Base-by-base conservation (phyloP, 2,797 vertebrate genomes). In the Phaenicophaeus curvirostris region DNA sequence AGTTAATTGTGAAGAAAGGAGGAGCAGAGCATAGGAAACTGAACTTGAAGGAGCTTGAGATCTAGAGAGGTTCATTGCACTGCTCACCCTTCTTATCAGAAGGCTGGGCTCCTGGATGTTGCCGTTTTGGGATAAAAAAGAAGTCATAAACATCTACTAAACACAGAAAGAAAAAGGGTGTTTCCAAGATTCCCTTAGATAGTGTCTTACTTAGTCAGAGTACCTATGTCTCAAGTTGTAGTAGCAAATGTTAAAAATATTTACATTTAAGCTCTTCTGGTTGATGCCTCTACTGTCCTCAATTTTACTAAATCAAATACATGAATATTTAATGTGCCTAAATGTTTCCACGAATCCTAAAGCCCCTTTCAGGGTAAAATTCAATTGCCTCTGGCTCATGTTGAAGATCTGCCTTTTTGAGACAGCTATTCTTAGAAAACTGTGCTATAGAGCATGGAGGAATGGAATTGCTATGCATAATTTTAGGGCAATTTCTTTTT, bases 401-500 rank as follows among this genome's bases (percentile, higher is more conserved):
- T 21, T 5, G 6, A 95, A 86, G 66, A 75, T 30, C 42, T 91
- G 76, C 76, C 33, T 41, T 85, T 91, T 84, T 85, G 68, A 92
- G 93, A 46, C 18, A 85, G 39, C 85, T 96, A 78, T 95, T 96
- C 93, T 93, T 96, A 89, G 94, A 87, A 92, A 90, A 83, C 54
- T 68, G 75, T 54, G 78, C 75, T 87, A 77, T 42, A 69, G 69
- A 92, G 79, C 68, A 75, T 0, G 0, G 69, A 91, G 79, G 92
- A 84, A 33, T 76, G 88, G 83, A 89, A 91, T 91, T 53, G 79
- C 83, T 86, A 57, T 91, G 94, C 89, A 84, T 81, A 92, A 90
- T 19, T 44, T 69, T 91, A 86, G 85, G 94, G 90, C 90, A 93
- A 89, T 93, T 92, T 95, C 76, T 85, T 92, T 91, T 92, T 93